phyloP scores from a whole-genome alignment of 2,888 invertebrate species.

The Epinotia ramella region DNA sequence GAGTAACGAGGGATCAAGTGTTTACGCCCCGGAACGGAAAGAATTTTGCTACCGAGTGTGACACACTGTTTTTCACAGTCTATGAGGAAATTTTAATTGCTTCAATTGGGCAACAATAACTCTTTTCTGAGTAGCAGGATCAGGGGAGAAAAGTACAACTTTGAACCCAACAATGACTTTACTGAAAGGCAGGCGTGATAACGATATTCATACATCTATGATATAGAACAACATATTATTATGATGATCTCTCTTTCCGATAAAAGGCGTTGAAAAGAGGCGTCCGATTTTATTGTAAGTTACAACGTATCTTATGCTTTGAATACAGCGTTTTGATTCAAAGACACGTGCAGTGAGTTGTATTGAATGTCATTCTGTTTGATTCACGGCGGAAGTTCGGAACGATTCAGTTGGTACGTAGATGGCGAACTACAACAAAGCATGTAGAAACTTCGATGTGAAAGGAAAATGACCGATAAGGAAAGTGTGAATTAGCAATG shows the following conservation, averaged over 20 bases:
- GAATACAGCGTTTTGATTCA: slow-evolving; percentile 15
- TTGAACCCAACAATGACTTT: too few species aligned
- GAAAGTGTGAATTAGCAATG: slow-evolving; percentile 6
- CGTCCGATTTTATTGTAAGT: not conserved
- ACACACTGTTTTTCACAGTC: too few species aligned
- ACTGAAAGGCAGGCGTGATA: too few species aligned
- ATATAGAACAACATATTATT: too few species aligned
- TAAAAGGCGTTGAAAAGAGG: not conserved
- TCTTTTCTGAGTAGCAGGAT: too few species aligned
- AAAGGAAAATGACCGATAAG: slow-evolving; percentile 26
- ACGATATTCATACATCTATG: too few species aligned
- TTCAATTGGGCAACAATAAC: too few species aligned
- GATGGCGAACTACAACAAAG: slow-evolving; percentile 32
- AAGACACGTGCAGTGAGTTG: slow-evolving; percentile 23
- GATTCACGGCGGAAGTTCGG: slow-evolving; percentile 47
- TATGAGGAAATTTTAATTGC: too few species aligned
- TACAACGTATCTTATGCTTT: not conserved
- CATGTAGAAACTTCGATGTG: slow-evolving; percentile 10
- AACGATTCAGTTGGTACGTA: slow-evolving; percentile 42
- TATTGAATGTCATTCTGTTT: slow-evolving; percentile 22
- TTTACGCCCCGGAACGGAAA: too few species aligned
- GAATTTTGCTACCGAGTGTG: too few species aligned
- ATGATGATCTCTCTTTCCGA: not conserved
- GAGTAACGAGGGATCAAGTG: too few species aligned
- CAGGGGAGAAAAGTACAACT: too few species aligned